Percentiles rank a stretch among this genome's conserved stretches.
Evolutionary conservation across 2,797 vertebrate genomes (phyloP).

Genomic region (Scolopax rusticola): DNA sequence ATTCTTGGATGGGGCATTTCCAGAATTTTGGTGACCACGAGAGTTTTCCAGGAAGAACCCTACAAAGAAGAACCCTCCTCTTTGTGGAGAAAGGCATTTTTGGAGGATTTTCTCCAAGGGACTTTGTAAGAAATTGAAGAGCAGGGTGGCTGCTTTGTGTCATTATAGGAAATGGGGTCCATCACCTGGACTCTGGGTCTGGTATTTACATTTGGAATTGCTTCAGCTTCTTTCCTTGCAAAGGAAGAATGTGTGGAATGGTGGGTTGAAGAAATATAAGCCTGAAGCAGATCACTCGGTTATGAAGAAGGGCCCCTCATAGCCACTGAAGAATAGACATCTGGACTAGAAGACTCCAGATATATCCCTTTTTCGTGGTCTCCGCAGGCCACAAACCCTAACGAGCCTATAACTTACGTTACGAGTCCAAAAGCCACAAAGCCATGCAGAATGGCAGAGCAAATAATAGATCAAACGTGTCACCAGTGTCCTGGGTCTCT

Average conservation of each 20-base stretch:
- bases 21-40: background rate
- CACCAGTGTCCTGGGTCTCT: background rate
- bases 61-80: background rate
- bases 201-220: background rate
- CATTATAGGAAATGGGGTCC: background rate
- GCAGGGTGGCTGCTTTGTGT: background rate
- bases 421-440: background rate
- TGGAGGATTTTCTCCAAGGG: background rate
- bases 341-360: background rate
- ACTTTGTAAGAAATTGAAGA: background rate
- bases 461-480: slow-evolving; percentile 16
- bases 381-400: background rate
- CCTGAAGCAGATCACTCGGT: background rate
- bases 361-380: background rate
- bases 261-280: background rate
- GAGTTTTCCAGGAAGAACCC: background rate
- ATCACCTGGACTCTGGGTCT: background rate
- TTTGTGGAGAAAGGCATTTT: background rate
- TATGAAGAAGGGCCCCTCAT: background rate
- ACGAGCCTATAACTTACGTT: background rate
- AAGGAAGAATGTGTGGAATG: background rate
- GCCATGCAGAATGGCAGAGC: background rate
- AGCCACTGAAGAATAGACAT: background rate
- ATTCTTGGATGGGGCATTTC: background rate
- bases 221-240: background rate